A percentile compares a stretch with the other conserved stretches of the same genome.
These are phyloP conservation scores for Phycodurus eques DNA, from an alignment of 2,113 vertebrate species.

Conservation along the genomic window DNA sequence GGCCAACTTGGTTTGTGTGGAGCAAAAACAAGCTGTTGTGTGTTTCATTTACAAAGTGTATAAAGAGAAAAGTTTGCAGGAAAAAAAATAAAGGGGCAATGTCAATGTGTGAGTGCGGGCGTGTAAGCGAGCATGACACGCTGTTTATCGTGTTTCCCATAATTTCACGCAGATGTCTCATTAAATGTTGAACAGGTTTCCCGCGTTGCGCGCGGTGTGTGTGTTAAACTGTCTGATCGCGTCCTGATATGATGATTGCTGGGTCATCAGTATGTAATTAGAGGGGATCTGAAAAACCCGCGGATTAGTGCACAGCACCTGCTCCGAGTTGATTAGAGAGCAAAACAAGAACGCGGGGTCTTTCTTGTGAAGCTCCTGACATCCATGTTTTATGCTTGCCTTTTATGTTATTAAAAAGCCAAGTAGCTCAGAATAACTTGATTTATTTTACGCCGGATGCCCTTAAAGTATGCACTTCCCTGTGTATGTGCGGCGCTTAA, in stretches of 20 bases:
- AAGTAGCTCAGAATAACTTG: background rate
- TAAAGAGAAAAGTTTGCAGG: background rate
- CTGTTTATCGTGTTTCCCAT: background rate
- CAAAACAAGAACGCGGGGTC: slow-evolving; percentile 17
- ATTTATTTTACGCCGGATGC: background rate
- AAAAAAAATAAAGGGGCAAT: background rate
- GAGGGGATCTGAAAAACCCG: slow-evolving; percentile 41
- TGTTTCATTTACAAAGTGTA: slow-evolving; percentile 10
- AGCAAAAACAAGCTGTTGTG: slow-evolving; percentile 29
- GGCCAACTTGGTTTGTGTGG: slow-evolving; percentile 34
- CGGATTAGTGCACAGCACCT: slow-evolving; percentile 68
- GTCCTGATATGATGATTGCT: slow-evolving; percentile 47
- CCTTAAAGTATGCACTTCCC: background rate
- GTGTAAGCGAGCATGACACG: background rate
- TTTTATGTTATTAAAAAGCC: slow-evolving; percentile 7
- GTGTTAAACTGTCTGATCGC: slow-evolving; percentile 14
- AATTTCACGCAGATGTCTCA: slow-evolving; percentile 13
- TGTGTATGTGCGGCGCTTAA: slow-evolving; percentile 14
- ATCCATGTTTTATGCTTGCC: background rate
- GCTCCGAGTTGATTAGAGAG: slow-evolving; percentile 64
- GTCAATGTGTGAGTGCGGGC: background rate
- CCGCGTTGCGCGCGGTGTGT: background rate
- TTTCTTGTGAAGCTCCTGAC: background rate
- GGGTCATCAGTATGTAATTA: slow-evolving; percentile 67
- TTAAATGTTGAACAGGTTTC: background rate